Conservation (phyloP, 2,113 vertebrate genomes). For the Tachuris rubrigastra region DNA sequence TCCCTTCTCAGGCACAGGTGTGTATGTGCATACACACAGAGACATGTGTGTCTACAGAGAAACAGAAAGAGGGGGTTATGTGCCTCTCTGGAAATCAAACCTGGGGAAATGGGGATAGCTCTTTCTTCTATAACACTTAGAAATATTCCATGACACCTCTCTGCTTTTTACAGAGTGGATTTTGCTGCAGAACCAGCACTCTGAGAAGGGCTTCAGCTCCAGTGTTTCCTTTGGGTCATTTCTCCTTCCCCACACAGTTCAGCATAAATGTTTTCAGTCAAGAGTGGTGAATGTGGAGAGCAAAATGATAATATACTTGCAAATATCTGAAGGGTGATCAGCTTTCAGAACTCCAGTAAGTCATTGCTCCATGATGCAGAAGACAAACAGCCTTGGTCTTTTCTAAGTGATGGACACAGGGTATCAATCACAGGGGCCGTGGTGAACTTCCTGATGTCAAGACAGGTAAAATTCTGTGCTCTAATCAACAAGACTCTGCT, state of each 20-base stretch:
- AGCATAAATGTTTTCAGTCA: too few relatives aligned
- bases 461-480: background rate
- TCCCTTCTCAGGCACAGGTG: fast-evolving
- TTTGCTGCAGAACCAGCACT: background rate
- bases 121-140: background rate
- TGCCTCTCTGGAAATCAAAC: background rate
- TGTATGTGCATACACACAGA: background rate
- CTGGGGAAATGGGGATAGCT: background rate
- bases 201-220: background rate
- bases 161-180: background rate
- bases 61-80: background rate
- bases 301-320: background rate
- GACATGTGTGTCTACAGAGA: background rate
- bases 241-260: background rate
- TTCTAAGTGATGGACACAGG: background rate
- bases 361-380: background rate
- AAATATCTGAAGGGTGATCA: background rate
- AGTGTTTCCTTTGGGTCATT: background rate
- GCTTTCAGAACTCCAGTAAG: background rate
- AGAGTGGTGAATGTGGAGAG: background rate
- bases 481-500: background rate
- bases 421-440: background rate
- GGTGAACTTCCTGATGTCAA: background rate
- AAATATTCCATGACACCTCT: background rate
- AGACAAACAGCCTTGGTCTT: background rate